Percentiles rank a stretch among this genome's conserved stretches.
Evolutionary conservation across 1,140 invertebrate genomes (phyloP).

Genomic region (Patella vulgata): DNA sequence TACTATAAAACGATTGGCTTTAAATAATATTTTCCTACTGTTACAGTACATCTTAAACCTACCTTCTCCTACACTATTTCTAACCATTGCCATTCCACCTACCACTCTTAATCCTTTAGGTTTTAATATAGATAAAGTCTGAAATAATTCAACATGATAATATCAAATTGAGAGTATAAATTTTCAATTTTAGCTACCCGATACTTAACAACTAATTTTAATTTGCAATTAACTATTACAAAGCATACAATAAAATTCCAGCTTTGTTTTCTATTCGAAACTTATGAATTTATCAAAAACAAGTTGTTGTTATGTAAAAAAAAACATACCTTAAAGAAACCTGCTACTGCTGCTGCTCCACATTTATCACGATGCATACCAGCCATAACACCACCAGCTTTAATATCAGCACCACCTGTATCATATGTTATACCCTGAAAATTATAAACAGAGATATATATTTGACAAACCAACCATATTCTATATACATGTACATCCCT

Average conservation of each 20-base stretch:
- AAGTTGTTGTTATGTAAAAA: no score
- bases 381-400: constrained; percentile 86
- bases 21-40: no score
- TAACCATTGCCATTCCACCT: constrained; percentile 84
- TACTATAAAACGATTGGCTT: no score
- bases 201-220: background rate
- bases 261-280: no score
- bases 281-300: no score
- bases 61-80: constrained; percentile 87
- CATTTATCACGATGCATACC: constrained; percentile 98
- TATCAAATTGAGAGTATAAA: background rate
- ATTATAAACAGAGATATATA: no score
- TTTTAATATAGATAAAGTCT: constrained; percentile 75
- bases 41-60: no score
- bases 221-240: no score
- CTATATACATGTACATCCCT: no score
- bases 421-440: constrained; percentile 86
- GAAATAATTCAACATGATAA: constrained; percentile 11
- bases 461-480: no score
- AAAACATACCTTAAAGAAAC: constrained; percentile 83
- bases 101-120: constrained; percentile 88
- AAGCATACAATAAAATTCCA: no score
- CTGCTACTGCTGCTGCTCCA: constrained; percentile 92
- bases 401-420: constrained; percentile 80
- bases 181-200: background rate